Base-by-base conservation (phyloP, 1,140 invertebrate species). In the Whitmania pigra region DNA sequence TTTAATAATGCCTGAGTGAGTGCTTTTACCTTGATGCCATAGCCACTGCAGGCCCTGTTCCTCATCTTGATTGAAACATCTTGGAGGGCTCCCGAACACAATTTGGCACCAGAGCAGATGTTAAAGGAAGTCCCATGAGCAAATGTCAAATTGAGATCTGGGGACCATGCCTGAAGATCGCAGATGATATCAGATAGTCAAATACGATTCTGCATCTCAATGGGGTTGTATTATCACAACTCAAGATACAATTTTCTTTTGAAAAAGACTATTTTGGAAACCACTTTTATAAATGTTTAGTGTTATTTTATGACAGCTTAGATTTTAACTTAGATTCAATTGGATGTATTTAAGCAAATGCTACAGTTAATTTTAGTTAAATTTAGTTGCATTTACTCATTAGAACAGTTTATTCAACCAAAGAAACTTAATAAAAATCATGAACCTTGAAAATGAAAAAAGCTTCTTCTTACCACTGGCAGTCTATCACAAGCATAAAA, bases 401-500 rank as follows among this genome's bases (percentile, higher is more conserved):
- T 49, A 13, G 43, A 49, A 49, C 9, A 49, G 43, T 11, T 49
- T 11, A 49, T 49, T 49, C 5, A 36, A 36, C 6, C 31, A 36
- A 3, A 6, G 6, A 36, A 36, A 36, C 31, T 36, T 36, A 36
- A 6, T 36, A 36, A 36, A 6, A 2, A 2, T 9, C 54, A 82
- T 84, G 60, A 84, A 82, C 73, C 80, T 83, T 86, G 83, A 75
- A 83, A n/a, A n/a, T n/a, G n/a, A n/a, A n/a, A n/a, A n/a, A n/a
- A 86, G 80, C 86, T 85, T 85, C 70, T 69, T 75, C 77, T 75
- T 72, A 83, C 82, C 77, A 92, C 79, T 43, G 90, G 89, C 75
- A 92, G 90, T 77, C 90, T 85, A 81, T 93, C 90, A 78, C 87
- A 88, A 57, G 92, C 88, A 18, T 85, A 87, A 76, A 88, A 88